Evolutionary conservation across 2,888 invertebrate species (phyloP), one percentile per base, ranked within the genome.

Genomic region (Erynnis tages): DNA sequence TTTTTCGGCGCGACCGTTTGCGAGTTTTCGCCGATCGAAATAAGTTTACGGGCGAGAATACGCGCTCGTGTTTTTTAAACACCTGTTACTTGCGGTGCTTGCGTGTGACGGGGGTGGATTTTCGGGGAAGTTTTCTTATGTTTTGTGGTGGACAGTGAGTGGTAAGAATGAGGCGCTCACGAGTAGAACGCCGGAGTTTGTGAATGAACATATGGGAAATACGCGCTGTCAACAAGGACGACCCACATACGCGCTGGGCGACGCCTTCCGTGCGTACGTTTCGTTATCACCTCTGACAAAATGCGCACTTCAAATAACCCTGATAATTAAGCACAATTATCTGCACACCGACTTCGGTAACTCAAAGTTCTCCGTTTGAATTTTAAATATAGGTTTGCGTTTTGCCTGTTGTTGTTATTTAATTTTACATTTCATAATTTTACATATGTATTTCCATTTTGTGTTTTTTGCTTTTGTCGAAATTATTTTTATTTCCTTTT

Each of bases 31-130:
- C 16, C 8, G n/a, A 17, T 25, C 25, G 14, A 16, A 7, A 7
- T 6, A 41, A 47, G 14, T 48, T 48, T 40, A 40, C 30, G 30
- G 14, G 48, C 23, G 21, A n/a, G 13, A 29, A 29, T 13, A 17
- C 21, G 37, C 30, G 14, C 27, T 27, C 3, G 29, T 10, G 7
- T 48, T 16, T 23, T 30, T 14, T 5, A 38, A 38, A 48, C 48
- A 48, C 48, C 48, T 48, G 48, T 48, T 48, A 48, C 48, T 40
- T 29, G 47, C 37, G 29, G 30, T 8, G 16, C 38, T 5, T 32
- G 16, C 21, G 5, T 30, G 16, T 29, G 23, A 23, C 38, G 38
- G 30, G 48, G 21, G 29, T 27, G n/a, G n/a, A 25, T 2, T 32
- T 32, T 27, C 3, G 7, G 13, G 6, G 29, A 29, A 10, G 11